Conservation (phyloP, 2,888 invertebrate genomes). For the Suillia variegata region DNA sequence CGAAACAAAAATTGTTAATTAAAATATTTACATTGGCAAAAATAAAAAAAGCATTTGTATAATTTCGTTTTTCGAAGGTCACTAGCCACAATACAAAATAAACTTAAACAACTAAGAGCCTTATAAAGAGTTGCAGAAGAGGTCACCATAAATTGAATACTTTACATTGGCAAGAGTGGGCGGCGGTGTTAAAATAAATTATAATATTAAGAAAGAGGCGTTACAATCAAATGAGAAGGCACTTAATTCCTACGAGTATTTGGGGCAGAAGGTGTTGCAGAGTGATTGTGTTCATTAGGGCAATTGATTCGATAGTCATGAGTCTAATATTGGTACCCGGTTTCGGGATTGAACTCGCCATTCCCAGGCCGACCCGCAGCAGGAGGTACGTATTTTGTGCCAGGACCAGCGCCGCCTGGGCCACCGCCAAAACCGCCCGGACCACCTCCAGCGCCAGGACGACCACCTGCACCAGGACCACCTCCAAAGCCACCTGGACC, state of each 20-base stretch:
- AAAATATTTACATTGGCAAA: not conserved
- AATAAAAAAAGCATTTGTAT: not conserved
- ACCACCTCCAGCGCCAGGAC: not conserved
- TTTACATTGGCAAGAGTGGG: not conserved
- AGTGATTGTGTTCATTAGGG: constrained; percentile 28
- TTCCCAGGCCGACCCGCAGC: constrained; percentile 49
- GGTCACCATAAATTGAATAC: not conserved
- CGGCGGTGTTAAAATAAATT: constrained; percentile 13
- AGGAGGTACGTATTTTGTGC: constrained; percentile 41
- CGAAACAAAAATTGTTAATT: not conserved
- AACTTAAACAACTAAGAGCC: constrained; percentile 10
- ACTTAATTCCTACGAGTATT: constrained; percentile 41
- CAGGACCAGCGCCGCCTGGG: constrained; percentile 40
- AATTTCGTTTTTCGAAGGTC: constrained; percentile 15
- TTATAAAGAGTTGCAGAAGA: not conserved
- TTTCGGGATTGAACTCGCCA: constrained; percentile 61
- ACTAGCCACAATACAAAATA: constrained; percentile 13
- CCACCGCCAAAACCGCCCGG: constrained; percentile 13
- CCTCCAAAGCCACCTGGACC: constrained; percentile 1
- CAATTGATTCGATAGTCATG: constrained; percentile 21
- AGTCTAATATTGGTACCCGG: constrained; percentile 62
- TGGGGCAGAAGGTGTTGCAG: constrained; percentile 41
- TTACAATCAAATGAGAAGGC: constrained; percentile 8
- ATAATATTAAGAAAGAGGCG: constrained; percentile 14
- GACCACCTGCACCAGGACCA: constrained; percentile 3